Evolutionary conservation across 2,888 invertebrate genomes (phyloP).

Genomic region (Aleiodes testaceus): DNA sequence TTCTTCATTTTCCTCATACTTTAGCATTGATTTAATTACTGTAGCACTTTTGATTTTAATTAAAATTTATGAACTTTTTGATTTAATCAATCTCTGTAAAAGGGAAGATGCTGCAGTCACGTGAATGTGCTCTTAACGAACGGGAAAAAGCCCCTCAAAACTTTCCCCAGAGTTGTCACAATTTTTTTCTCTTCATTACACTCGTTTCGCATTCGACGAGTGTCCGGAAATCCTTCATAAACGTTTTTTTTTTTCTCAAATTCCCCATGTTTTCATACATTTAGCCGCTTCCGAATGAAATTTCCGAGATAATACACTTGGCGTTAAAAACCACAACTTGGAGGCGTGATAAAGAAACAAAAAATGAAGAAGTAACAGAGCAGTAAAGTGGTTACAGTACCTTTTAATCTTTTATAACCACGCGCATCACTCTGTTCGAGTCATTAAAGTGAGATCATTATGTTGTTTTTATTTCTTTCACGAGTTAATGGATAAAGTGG

Average conservation of each 20-base stretch:
- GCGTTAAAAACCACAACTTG: constrained; percentile 3
- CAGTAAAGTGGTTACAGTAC: no score
- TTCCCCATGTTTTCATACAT: background rate
- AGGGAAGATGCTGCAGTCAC: constrained; percentile 8
- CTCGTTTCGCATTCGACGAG: constrained; percentile 14
- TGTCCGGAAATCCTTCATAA: background rate
- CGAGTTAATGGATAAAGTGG: no score
- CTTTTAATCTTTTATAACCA: no score
- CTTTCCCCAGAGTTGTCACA: constrained; percentile 19
- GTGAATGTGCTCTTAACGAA: constrained; percentile 26
- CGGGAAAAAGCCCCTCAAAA: constrained; percentile 12
- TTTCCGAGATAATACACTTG: background rate
- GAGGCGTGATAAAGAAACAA: constrained; percentile 1
- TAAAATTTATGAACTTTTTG: constrained; percentile 13
- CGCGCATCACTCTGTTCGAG: no score
- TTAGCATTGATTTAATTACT: background rate
- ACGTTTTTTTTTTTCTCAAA: constrained; percentile 1
- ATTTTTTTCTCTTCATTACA: constrained; percentile 10
- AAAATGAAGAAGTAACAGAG: no score
- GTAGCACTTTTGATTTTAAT: constrained; percentile 4
- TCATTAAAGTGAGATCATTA: no score
- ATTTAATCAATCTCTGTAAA: background rate
- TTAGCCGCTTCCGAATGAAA: background rate
- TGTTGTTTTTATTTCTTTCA: no score
- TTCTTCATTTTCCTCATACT: constrained; percentile 19